A percentile compares a stretch with the other conserved stretches of the same genome.
Conservation (phyloP, 2,113 vertebrate species). For the Podarcis raffonei region DNA sequence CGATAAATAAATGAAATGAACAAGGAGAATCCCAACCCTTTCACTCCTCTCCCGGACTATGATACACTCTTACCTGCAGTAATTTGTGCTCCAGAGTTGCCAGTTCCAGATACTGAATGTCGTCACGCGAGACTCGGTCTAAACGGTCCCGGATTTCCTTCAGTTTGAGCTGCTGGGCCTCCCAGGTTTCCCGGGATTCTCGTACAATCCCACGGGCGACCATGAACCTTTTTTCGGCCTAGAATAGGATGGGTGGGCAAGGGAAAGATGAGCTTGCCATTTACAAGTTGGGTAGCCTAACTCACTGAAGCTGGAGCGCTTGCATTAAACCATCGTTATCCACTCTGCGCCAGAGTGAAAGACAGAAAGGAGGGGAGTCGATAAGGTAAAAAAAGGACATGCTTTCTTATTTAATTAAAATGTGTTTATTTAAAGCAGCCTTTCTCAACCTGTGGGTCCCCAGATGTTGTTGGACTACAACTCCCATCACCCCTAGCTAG, state of each 20-base stretch:
- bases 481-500: no score
- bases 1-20: background rate
- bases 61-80: conserved; percentile 83
- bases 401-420: no score
- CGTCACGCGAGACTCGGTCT: conserved; percentile 92
- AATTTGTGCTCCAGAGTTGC: conserved; percentile 93
- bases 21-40: background rate
- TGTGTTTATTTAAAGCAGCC: no score
- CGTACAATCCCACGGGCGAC: conserved; percentile 91
- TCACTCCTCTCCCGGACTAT: background rate
- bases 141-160: conserved; percentile 93
- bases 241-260: background rate
- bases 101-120: conserved; percentile 91
- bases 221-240: conserved; percentile 96
- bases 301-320: background rate
- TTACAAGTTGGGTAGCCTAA: background rate
- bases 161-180: conserved; percentile 84
- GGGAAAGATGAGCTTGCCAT: background rate
- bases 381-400: background rate
- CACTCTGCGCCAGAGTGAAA: background rate
- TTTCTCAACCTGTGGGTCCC: no score
- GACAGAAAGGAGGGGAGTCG: no score
- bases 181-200: conserved; percentile 85
- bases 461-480: no score
- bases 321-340: background rate